phyloP scores from a whole-genome alignment of 2,113 vertebrate genomes.

The Mugil cephalus region DNA sequence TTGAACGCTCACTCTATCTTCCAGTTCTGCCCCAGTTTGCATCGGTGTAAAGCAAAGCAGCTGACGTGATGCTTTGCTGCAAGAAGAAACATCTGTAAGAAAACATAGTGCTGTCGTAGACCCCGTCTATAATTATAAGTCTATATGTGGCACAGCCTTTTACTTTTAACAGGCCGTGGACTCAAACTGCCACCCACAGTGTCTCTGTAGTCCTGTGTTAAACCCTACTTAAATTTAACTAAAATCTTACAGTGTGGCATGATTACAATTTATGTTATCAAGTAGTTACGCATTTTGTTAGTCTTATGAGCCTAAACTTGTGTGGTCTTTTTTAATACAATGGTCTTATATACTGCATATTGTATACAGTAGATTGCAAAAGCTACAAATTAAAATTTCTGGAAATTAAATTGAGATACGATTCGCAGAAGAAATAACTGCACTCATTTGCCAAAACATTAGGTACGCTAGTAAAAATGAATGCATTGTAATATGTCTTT shows the following conservation, averaged over 20 bases:
- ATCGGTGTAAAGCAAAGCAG: slow-evolving; percentile 20
- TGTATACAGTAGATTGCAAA: no score
- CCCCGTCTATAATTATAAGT: slow-evolving; percentile 67
- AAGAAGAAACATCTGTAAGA: slow-evolving; percentile 19
- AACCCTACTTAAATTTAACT: no score
- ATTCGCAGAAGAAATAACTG: neutral
- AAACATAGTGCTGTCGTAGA: slow-evolving; percentile 23
- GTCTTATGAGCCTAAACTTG: no score
- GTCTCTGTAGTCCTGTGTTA: neutral
- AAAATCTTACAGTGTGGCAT: no score
- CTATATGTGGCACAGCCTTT: slow-evolving; percentile 39
- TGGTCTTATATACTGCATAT: no score
- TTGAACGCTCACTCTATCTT: slow-evolving; percentile 33
- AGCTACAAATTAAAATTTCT: neutral
- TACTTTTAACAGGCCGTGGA: slow-evolving; percentile 26
- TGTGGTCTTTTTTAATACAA: no score
- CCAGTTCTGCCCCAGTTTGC: slow-evolving; percentile 29
- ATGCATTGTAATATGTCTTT: no score
- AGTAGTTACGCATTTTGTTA: no score
- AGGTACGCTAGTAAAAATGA: no score
- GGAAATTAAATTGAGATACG: neutral
- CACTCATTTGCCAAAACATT: neutral
- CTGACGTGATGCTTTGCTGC: slow-evolving; percentile 16
- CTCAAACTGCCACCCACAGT: slow-evolving; percentile 43
- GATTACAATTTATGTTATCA: no score